Evolutionary conservation across 2,113 vertebrate genomes (phyloP), one percentile per base, ranked within the genome.

Genomic region (Hippotragus niger): DNA sequence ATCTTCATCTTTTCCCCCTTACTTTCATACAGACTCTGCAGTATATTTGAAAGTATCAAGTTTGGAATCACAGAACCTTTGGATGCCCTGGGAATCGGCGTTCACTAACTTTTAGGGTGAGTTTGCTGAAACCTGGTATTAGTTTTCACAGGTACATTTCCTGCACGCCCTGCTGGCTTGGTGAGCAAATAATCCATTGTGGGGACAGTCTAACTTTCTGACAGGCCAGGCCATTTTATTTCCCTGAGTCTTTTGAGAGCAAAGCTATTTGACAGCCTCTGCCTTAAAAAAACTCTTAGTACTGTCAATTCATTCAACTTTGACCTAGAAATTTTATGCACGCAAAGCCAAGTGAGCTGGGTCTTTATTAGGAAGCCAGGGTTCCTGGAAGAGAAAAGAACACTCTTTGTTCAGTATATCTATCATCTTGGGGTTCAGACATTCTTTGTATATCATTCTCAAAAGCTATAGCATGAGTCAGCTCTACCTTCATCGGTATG

Each of bases 311-410:
- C 67, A 90, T 95, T 93, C 91, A 91, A 85, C 95, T 90, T 87
- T 98, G 93, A 96, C 80, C 96, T 95, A 82, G 76, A 97, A 96
- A 85, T 90, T 64, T 64, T 57, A 95, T 91, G 88, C 60, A 92
- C 62, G 47, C 40, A 83, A 93, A 98, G 91, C 1, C 0, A 7
- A 97, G n/a, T 7, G 6, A 50, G 10, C 60, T 83, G 14, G 17
- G 5, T 74, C 95, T 97, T 97, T 90, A 90, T 95, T 87, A 93
- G 27, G 53, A 52, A 96, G 78, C 33, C 29, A 71, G 50, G 60
- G 31, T 91, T 93, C 95, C 84, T 83, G 80, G 53, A 81, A 62
- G 60, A 95, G 60, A 53, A 95, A 96, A 92, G 92, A 94, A 84
- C 29, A 95, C 53, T 86, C 90, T 97, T 86, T 93, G 82, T 60